Evolutionary conservation across 2,113 vertebrate species (phyloP), one percentile per base, ranked within the genome.

Genomic region (Antennarius striatus): DNA sequence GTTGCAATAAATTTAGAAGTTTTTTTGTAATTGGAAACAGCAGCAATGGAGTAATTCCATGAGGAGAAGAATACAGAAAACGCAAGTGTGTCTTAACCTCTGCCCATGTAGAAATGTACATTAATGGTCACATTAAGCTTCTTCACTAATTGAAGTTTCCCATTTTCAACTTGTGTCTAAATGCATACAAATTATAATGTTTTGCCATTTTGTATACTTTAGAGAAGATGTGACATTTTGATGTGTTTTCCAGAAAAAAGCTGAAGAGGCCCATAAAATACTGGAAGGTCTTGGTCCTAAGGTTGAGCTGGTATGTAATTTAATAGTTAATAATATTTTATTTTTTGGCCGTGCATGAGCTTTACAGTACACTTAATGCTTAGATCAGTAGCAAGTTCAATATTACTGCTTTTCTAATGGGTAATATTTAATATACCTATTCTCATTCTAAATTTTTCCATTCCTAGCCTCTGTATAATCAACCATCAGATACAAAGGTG

Each of bases 201-300:
- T 7, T 40, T 40, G 39, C 1, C 10, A 22, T 40, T 40, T 40
- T 43, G 10, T 11, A 8, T 5, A 15, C 40, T 64, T 7, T 61
- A 51, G 39, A n/a, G 16, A 36, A 40, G 2, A 29, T 39, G 6
- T 56, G 2, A 32, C 22, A 14, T 56, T 6, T 11, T 60, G 5
- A 28, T 47, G 43, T 30, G 17, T 54, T 74, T 88, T 89, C 8
- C 87, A 99, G 98, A 99, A 98, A 96, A 99, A 99, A 93, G 97
- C 97, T 51, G 98, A 99, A 90, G 96, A 99, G 89, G 98, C 97
- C 76, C 98, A 99, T 90, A 99, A 98, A 91, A 95, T 99, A 73
- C 94, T 99, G 80, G 97, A 99, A 94, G 96, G 97, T 66, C 93
- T 99, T 71, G 97, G 98, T 62, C 98, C 96, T 63, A 99, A 96